Evolutionary conservation across 2,797 vertebrate genomes (phyloP).

Genomic region (Remorina albescens): DNA sequence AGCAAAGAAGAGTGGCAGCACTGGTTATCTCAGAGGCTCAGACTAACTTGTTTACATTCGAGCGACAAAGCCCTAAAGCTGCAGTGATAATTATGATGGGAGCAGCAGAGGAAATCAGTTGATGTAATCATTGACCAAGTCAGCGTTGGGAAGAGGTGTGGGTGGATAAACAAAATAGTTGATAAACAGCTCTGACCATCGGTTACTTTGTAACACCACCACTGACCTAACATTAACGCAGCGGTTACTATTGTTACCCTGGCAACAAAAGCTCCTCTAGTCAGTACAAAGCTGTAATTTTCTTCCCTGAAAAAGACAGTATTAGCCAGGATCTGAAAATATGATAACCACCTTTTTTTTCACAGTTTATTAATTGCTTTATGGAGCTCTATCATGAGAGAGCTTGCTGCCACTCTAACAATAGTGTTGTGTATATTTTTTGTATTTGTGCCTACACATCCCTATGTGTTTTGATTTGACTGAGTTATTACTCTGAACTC

Average conservation of each 20-base stretch:
- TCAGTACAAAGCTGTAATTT: no score
- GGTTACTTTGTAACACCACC: no score
- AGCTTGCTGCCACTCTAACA: no score
- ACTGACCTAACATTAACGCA: neutral
- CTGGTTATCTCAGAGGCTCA: neutral
- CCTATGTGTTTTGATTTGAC: neutral
- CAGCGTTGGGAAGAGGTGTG: no score
- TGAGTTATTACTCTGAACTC: neutral
- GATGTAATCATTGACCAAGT: neutral
- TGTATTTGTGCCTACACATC: neutral
- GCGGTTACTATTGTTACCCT: neutral
- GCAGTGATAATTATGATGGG: neutral
- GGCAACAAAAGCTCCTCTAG: neutral
- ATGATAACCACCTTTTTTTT: neutral
- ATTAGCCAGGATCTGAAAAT: neutral
- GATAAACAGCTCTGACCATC: neutral
- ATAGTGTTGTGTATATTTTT: neutral
- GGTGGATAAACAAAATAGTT: neutral
- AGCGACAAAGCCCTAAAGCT: neutral
- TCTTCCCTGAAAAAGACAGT: no score
- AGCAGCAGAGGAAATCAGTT: neutral
- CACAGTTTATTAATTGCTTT: neutral
- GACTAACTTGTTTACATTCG: neutral
- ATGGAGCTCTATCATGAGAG: neutral
- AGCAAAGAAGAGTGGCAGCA: neutral